Conservation (phyloP, 2,797 vertebrate species). For the Epinephelus coioides region DNA sequence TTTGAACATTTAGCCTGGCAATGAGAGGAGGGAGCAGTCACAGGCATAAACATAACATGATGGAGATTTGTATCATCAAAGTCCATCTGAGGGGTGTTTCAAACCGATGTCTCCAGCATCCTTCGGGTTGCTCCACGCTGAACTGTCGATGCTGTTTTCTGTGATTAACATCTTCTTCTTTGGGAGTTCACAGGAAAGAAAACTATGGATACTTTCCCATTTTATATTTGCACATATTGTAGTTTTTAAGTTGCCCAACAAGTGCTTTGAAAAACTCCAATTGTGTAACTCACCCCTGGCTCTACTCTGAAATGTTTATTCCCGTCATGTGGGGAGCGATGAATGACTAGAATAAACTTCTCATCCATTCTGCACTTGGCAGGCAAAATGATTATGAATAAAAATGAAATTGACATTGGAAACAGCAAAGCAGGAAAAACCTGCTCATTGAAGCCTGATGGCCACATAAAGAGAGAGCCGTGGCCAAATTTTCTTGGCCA, state of each 20-base stretch:
- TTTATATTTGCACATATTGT: background rate
- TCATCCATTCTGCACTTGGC: constrained; percentile 62
- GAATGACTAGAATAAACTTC: constrained; percentile 60
- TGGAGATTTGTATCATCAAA: constrained; percentile 76
- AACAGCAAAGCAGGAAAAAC: constrained; percentile 50
- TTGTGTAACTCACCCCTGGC: background rate
- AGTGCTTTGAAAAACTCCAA: background rate
- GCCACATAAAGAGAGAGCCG: constrained; percentile 38
- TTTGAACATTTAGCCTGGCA: constrained; percentile 71
- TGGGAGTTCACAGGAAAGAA: constrained; percentile 10
- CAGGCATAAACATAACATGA: constrained; percentile 59
- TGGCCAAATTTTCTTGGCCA: constrained; percentile 61
- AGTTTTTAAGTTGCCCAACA: background rate
- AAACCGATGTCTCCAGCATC: constrained; percentile 31
- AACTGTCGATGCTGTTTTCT: constrained; percentile 28
- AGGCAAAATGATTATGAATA: constrained; percentile 63
- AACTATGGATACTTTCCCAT: background rate
- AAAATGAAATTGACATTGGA: constrained; percentile 69
- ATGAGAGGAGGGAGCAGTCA: constrained; percentile 48
- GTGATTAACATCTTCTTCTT: constrained; percentile 36
- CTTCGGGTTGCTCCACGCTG: constrained; percentile 37
- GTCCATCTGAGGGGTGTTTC: constrained; percentile 55
- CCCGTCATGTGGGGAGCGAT: constrained; percentile 11
- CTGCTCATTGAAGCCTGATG: constrained; percentile 51
- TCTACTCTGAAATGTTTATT: constrained; percentile 39